These are phyloP conservation scores for Drosophila niveifrons DNA, from an alignment of 2,888 invertebrate species.

Conservation along the genomic window DNA sequence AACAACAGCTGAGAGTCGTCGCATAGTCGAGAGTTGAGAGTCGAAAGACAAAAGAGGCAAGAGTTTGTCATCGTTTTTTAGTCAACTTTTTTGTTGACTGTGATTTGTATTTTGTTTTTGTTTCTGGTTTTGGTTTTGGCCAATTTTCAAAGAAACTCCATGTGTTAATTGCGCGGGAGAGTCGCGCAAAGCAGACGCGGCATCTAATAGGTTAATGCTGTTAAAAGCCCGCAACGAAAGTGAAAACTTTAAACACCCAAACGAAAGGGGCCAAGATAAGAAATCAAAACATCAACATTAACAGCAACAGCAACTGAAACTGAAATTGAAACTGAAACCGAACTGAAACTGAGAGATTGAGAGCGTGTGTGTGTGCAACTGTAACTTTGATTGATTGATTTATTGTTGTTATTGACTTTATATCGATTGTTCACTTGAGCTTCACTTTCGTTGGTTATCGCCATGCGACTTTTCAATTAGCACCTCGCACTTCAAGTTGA, in stretches of 20 bases:
- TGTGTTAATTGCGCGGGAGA: constrained; percentile 47
- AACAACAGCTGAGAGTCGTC: constrained; percentile 49
- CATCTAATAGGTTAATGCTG: constrained; percentile 17
- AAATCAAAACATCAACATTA: constrained; percentile 3
- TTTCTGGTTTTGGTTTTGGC: constrained; percentile 18
- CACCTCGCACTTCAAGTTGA: constrained; percentile 25
- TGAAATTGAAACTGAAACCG: constrained; percentile 3
- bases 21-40: constrained; percentile 36
- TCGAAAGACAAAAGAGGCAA: constrained; percentile 5
- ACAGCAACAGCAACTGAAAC: constrained; percentile 9
- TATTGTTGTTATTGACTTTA: constrained; percentile 16
- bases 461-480: constrained; percentile 59
- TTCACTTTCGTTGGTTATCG: constrained; percentile 61
- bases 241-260: constrained; percentile 41
- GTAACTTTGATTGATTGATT: constrained; percentile 27
- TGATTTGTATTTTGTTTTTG: no score
- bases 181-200: constrained; percentile 15
- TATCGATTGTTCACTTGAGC: constrained; percentile 32
- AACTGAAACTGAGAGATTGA: constrained; percentile 23
- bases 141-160: constrained; percentile 41
- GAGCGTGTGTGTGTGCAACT: constrained; percentile 26
- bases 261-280: constrained; percentile 5
- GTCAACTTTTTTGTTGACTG: constrained; percentile 2
- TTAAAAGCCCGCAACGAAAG: constrained; percentile 40
- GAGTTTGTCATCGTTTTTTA: constrained; percentile 39